phyloP scores from a whole-genome alignment of 1,140 invertebrate species.

The Penaeus vannamei region DNA sequence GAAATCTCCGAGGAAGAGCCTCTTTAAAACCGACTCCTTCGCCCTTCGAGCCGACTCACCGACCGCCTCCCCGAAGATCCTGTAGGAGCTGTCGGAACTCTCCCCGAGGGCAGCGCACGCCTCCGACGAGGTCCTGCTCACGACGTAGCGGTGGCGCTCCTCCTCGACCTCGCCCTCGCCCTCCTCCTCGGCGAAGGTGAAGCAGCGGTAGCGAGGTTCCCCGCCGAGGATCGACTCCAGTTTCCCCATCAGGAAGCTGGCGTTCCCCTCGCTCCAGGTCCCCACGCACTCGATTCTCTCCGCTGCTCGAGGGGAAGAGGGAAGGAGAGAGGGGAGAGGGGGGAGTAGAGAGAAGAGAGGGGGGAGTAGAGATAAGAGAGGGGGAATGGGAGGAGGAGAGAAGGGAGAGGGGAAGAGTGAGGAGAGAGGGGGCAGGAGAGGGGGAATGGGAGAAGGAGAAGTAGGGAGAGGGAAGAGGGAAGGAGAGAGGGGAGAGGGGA shows the following conservation, averaged over 20 bases:
- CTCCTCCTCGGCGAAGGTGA: slow-evolving; percentile 10
- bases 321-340: too few species aligned
- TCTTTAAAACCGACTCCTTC: too few species aligned
- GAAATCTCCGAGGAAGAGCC: too few species aligned
- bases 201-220: neutral
- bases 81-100: neutral
- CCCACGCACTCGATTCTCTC: slow-evolving; percentile 19
- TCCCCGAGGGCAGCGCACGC: neutral
- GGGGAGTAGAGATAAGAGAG: too few species aligned
- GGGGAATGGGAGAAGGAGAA: too few species aligned
- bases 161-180: neutral
- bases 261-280: slow-evolving; percentile 34
- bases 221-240: neutral
- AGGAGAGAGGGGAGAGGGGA: neutral
- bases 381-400: too few species aligned
- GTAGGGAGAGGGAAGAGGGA: too few species aligned
- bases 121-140: slow-evolving; percentile 18
- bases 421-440: too few species aligned
- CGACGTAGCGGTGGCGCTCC: neutral
- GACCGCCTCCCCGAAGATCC: slow-evolving; percentile 37
- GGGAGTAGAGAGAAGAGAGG: too few species aligned
- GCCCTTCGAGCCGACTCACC: too few species aligned
- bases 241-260: slow-evolving; percentile 41
- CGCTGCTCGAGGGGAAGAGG: neutral
- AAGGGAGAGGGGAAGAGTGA: neutral